These are phyloP conservation scores for Ctena decussata DNA, from an alignment of 2,888 invertebrate species.

Conservation along the genomic window DNA sequence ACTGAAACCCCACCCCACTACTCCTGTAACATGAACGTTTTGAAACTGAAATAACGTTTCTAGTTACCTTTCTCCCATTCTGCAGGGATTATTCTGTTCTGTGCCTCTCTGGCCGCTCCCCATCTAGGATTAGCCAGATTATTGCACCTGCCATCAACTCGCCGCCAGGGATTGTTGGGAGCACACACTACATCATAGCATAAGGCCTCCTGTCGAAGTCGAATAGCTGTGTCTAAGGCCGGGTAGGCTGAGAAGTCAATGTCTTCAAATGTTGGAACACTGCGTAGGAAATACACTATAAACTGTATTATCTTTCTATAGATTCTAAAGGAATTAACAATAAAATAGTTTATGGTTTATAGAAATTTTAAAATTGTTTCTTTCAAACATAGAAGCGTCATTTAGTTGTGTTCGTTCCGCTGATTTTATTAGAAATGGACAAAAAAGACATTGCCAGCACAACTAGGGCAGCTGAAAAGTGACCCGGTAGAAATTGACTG, in stretches of 20 bases:
- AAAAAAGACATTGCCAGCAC: too few species aligned
- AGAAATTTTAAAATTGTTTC: too few species aligned
- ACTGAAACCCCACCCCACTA: too few species aligned
- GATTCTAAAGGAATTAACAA: too few species aligned
- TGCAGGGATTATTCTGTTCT: not conserved
- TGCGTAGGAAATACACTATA: not conserved
- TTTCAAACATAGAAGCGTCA: too few species aligned
- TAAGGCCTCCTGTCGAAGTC: not conserved
- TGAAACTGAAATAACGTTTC: too few species aligned
- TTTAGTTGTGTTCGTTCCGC: too few species aligned
- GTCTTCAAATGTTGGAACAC: not conserved
- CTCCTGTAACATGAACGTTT: too few species aligned
- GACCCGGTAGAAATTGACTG: too few species aligned
- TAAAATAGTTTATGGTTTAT: too few species aligned
- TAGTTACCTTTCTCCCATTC: not conserved
- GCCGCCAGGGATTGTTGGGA: not conserved
- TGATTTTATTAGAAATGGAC: too few species aligned
- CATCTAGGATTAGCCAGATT: not conserved
- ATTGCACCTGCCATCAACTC: not conserved
- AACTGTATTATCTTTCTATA: not conserved
- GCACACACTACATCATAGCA: not conserved
- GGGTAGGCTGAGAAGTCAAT: not conserved
- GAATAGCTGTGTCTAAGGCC: not conserved
- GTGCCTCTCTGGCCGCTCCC: not conserved
- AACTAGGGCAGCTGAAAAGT: too few species aligned